Base-by-base conservation (phyloP, 2,888 invertebrate species). In the Mamestra brassicae region DNA sequence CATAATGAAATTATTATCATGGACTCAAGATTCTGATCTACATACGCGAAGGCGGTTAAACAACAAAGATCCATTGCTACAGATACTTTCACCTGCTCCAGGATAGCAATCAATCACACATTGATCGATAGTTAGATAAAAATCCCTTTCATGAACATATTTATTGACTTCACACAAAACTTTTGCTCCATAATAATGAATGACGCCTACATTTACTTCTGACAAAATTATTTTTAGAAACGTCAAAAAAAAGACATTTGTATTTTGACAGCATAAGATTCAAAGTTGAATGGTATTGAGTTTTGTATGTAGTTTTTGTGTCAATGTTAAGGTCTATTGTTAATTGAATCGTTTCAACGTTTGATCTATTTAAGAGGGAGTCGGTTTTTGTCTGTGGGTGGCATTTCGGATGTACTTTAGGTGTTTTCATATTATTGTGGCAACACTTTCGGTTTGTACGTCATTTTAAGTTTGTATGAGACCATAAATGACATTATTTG, bases 341-440 rank as follows among this genome's bases (percentile, higher is more conserved):
- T 91, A 92, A 93, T 93, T 93, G 92, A 93, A 91, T 89, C 87
- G 90, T 92, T 91, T 78, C 89, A 90, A 91, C 89, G 86, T 87
- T 85, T 88, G 90, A 91, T 92, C 89, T 90, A 89, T 91, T 91
- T 88, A 84, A 87, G 87, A 76, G 80, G 87, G 80, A 85, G 86
- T 86, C 80, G 71, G 81, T 60, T 69, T 84, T 73, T 82, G 85
- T 82, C 65, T 73, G 91, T 92, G 92, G 92, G 93, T 91, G 91
- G 92, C 71, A 86, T 80, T 77, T 64, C 3, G 67, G 34, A 58
- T 67, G 38, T 71, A 34, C 17, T 71, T 86, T 87, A 84, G 83
- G 83, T 83, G 84, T 83, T 76, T 76, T 58, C 75, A 70, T 78
- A 84, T 83, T 85, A 79, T 87, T 69, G 42, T 74, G 47, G 62